phyloP scores from a whole-genome alignment of 2,113 vertebrate species.

The Catharus fuscescens region DNA sequence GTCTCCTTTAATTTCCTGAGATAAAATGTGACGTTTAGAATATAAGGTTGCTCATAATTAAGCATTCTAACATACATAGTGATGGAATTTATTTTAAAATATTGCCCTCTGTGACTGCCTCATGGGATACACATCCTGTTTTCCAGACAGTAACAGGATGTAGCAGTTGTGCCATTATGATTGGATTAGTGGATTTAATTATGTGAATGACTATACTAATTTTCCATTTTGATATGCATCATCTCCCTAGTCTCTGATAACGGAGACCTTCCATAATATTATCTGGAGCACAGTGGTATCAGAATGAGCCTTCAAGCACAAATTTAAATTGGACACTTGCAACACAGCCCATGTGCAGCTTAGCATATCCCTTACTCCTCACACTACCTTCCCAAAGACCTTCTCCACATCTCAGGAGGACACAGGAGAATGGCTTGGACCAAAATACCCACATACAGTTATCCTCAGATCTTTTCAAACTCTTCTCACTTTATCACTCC shows the following conservation, averaged over 20 bases:
- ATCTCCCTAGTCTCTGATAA: background rate
- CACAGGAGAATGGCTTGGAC: background rate
- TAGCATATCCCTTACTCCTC: background rate
- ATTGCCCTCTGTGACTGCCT: background rate
- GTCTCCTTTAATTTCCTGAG: constrained; percentile 67
- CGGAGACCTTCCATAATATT: background rate
- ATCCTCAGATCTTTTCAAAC: background rate
- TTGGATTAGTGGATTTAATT: constrained; percentile 24
- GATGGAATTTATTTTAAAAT: constrained; percentile 27
- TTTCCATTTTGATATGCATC: background rate
- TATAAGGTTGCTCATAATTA: constrained; percentile 57
- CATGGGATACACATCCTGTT: background rate
- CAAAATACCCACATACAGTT: background rate
- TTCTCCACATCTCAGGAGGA: background rate
- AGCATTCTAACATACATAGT: constrained; percentile 41
- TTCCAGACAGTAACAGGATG: background rate
- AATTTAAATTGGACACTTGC: background rate
- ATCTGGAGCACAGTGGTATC: background rate
- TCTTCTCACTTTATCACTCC: background rate
- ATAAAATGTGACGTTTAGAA: constrained; percentile 2
- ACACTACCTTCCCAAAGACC: background rate
- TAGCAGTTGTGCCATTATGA: background rate
- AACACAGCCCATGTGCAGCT: background rate
- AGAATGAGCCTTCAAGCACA: background rate
- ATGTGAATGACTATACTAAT: background rate